These are phyloP conservation scores for Synaphobranchus kaupii DNA, from an alignment of 2,797 vertebrate genomes.

Conservation along the genomic window DNA sequence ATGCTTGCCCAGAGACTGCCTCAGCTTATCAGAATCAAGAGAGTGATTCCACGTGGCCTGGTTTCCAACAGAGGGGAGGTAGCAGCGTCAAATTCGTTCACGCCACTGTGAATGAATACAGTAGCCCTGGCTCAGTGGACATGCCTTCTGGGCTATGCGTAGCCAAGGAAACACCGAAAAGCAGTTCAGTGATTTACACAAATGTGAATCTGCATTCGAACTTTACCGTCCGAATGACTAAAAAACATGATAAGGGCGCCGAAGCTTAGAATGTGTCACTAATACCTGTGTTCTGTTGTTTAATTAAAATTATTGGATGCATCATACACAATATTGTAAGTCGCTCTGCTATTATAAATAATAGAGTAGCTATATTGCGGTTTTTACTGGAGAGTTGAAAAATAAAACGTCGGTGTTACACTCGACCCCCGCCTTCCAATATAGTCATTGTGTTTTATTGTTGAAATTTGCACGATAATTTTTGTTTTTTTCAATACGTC, in stretches of 20 bases:
- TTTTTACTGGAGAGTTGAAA: neutral
- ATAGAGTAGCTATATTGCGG: neutral
- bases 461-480: neutral
- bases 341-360: neutral
- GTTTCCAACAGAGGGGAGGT: conserved; percentile 64
- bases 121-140: neutral
- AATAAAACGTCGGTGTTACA: neutral
- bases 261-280: neutral
- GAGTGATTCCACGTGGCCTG: conserved; percentile 53
- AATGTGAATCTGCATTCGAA: neutral
- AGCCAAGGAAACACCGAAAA: neutral
- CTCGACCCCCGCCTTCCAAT: neutral
- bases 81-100: neutral
- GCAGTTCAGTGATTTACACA: neutral
- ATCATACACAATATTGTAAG: too few species aligned
- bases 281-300: neutral
- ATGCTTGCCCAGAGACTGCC: conserved; percentile 35
- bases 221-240: too few species aligned
- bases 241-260: neutral
- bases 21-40: conserved; percentile 63
- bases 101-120: neutral
- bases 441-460: neutral
- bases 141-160: neutral
- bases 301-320: neutral
- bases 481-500: neutral